phyloP scores from a whole-genome alignment of 1,140 invertebrate genomes.

The Trachymyrmex septentrionalis region DNA sequence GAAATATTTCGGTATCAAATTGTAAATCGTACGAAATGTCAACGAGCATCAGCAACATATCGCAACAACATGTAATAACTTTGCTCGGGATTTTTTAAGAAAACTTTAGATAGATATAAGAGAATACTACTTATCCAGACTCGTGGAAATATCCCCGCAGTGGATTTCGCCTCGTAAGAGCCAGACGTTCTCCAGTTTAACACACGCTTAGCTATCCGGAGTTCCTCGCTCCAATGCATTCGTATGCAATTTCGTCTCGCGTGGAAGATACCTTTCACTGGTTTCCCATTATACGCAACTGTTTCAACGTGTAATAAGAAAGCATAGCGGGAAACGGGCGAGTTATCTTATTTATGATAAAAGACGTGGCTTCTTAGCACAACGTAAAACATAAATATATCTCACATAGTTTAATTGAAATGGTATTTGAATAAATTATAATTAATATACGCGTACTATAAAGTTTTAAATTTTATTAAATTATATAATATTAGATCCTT shows the following conservation, averaged over 20 bases:
- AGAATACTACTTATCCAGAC: conserved; percentile 68
- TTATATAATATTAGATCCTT: neutral
- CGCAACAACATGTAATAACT: conserved; percentile 47
- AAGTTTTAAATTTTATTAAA: neutral
- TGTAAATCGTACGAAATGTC: conserved; percentile 8
- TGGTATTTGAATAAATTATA: conserved; percentile 2
- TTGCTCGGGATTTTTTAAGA: conserved; percentile 48
- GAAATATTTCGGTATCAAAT: conserved; percentile 19
- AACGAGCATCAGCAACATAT: conserved; percentile 41
- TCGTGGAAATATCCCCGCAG: conserved; percentile 67
- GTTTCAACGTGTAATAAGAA: conserved; percentile 70
- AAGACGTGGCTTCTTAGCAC: conserved; percentile 30
- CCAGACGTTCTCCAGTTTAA: conserved; percentile 65
- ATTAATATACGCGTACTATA: neutral
- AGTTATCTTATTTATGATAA: conserved; percentile 58
- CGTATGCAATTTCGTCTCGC: conserved; percentile 73
- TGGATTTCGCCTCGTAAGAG: conserved; percentile 60
- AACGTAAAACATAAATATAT: neutral
- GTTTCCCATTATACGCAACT: conserved; percentile 61
- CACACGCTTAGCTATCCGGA: conserved; percentile 60
- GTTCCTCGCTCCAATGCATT: conserved; percentile 67
- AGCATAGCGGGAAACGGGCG: conserved; percentile 30
- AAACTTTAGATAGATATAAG: conserved; percentile 64
- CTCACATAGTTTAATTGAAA: conserved; percentile 18
- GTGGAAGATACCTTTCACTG: conserved; percentile 68